Percentiles rank a stretch among this genome's conserved stretches.
Conservation (phyloP, 2,113 vertebrate species). For the Peromyscus maniculatus region DNA sequence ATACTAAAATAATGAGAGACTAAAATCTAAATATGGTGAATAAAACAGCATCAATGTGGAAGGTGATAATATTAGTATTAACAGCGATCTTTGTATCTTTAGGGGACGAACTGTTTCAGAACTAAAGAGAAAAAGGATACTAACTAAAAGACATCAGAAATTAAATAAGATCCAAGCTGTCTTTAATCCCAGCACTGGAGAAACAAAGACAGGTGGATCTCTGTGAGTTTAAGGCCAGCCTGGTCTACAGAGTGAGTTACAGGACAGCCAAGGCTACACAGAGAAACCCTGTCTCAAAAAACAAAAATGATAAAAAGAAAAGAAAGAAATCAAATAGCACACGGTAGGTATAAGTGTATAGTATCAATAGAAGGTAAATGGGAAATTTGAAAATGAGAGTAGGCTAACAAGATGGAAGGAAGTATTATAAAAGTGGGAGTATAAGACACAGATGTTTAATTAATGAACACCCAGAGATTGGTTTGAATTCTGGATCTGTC, state of each 20-base stretch:
- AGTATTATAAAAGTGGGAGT: not conserved
- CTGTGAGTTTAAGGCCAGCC: not conserved
- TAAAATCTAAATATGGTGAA: not conserved
- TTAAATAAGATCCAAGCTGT: not conserved
- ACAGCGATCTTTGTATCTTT: slow-evolving; percentile 10
- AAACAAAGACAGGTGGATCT: not conserved
- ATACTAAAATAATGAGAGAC: slow-evolving; percentile 2
- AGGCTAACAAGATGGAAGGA: not conserved
- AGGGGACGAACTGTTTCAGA: not conserved
- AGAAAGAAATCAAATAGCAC: slow-evolving; percentile 4
- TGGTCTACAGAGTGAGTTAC: not conserved
- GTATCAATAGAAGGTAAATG: not conserved
- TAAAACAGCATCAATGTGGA: not conserved
- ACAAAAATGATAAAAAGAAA: not conserved
- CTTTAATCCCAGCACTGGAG: not conserved
- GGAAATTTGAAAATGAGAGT: not conserved
- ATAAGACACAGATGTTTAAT: not conserved
- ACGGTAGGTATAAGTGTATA: not conserved
- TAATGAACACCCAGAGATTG: not conserved
- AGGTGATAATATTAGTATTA: not conserved
- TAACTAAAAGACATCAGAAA: not conserved
- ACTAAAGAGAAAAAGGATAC: slow-evolving; percentile 28
- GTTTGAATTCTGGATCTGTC: slow-evolving; percentile 10
- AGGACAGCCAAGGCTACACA: not conserved
- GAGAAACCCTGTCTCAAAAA: not conserved